These are phyloP conservation scores for Arion vulgaris DNA, from an alignment of 1,140 invertebrate species.

Conservation along the genomic window DNA sequence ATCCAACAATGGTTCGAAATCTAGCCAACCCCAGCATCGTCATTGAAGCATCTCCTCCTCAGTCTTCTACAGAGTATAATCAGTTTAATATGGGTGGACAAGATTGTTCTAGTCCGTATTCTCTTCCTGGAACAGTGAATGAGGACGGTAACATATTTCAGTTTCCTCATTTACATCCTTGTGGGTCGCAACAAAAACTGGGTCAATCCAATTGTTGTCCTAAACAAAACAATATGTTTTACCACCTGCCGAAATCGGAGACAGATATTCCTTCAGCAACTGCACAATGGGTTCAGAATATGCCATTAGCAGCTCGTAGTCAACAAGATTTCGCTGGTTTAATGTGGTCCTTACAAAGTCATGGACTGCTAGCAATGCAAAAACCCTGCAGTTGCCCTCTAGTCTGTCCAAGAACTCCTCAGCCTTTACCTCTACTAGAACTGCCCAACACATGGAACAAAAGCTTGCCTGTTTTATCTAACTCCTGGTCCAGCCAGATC, in stretches of 20 bases:
- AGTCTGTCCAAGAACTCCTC: conserved; percentile 31
- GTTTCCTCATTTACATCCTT: conserved; percentile 26
- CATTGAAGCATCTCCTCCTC: conserved; percentile 27
- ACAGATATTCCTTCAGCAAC: conserved; percentile 38
- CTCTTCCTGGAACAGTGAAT: neutral
- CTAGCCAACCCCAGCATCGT: conserved; percentile 36
- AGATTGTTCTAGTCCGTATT: conserved; percentile 14
- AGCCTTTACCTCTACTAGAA: conserved; percentile 29
- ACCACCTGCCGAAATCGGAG: conserved; percentile 30
- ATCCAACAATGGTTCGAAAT: neutral
- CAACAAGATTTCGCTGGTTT: conserved; percentile 44
- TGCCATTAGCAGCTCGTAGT: conserved; percentile 44
- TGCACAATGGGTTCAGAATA: conserved; percentile 50
- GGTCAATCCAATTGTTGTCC: neutral
- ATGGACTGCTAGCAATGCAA: conserved; percentile 15
- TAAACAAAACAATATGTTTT: neutral
- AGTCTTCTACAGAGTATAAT: neutral
- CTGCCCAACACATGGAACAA: conserved; percentile 45
- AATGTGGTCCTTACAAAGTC: conserved; percentile 38
- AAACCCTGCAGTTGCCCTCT: conserved; percentile 46
- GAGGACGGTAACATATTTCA: conserved; percentile 14
- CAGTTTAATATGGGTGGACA: neutral
- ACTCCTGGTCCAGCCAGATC: conserved; percentile 21
- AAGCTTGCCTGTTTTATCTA: conserved; percentile 44
- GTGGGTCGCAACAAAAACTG: no score